Percentiles rank a stretch among this genome's conserved stretches.
Evolutionary conservation across 2,888 invertebrate genomes (phyloP).

Genomic region (Acronicta aceris): DNA sequence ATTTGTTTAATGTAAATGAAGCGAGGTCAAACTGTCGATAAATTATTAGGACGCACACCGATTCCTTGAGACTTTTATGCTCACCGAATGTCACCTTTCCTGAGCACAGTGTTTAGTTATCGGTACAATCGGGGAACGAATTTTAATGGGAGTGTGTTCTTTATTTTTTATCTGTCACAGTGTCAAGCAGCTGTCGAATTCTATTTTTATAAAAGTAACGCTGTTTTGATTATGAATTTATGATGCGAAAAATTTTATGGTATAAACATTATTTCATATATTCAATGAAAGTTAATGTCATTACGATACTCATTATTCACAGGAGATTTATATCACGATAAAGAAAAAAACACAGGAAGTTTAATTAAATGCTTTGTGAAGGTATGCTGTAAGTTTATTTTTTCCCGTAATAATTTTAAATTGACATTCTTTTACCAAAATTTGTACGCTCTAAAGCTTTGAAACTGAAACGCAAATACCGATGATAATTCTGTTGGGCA

Average conservation of each 20-base stretch:
- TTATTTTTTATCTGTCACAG: conserved; percentile 67
- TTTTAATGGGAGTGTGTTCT: conserved; percentile 67
- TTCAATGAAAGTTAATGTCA: too few relatives aligned
- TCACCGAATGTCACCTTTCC: conserved; percentile 87
- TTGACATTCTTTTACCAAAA: not conserved
- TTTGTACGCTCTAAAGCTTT: conserved; percentile 17
- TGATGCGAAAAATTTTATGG: too few relatives aligned
- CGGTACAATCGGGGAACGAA: conserved; percentile 75
- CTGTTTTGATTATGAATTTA: not conserved
- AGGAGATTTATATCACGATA: too few relatives aligned
- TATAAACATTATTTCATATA: not conserved
- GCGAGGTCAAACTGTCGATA: conserved; percentile 84
- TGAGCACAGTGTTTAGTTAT: conserved; percentile 79
- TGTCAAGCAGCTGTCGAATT: conserved; percentile 71
- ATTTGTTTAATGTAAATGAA: conserved; percentile 89
- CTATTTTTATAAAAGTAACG: conserved; percentile 26
- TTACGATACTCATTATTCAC: too few relatives aligned
- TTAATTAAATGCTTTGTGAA: too few relatives aligned
- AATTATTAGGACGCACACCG: conserved; percentile 84
- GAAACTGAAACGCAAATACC: conserved; percentile 35
- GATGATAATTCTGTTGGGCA: conserved; percentile 23
- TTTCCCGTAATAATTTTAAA: not conserved
- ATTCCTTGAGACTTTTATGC: conserved; percentile 80
- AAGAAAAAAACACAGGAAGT: too few relatives aligned
- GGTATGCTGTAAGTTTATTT: too few relatives aligned